These are phyloP conservation scores for Galeruca laticollis DNA, from an alignment of 2,888 invertebrate genomes.

Conservation along the genomic window DNA sequence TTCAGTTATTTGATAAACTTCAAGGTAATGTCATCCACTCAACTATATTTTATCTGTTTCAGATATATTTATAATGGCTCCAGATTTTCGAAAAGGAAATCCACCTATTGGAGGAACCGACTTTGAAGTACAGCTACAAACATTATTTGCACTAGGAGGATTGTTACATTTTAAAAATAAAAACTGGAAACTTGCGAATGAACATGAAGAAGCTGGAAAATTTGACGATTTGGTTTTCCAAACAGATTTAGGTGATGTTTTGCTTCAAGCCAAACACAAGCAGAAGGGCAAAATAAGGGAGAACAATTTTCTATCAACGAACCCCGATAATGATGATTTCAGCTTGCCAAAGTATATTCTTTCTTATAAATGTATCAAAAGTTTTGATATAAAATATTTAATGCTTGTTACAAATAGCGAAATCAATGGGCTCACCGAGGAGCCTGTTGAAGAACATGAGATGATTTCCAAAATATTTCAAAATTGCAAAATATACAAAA, in stretches of 20 bases:
- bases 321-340: conserved; percentile 11
- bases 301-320: conserved; percentile 5
- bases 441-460: not conserved
- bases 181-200: conserved; percentile 14
- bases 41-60: too few species aligned
- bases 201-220: conserved; percentile 12
- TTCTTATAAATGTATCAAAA: not conserved
- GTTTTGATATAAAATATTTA: conserved; percentile 3
- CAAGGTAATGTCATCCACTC: too few species aligned
- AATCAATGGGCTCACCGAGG: not conserved
- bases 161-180: not conserved
- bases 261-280: conserved; percentile 17
- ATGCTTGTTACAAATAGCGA: conserved; percentile 11
- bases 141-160: conserved; percentile 19
- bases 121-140: conserved; percentile 11
- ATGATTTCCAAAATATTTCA: conserved; percentile 1
- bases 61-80: conserved; percentile 23
- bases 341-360: conserved; percentile 20
- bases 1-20: too few species aligned
- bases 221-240: conserved; percentile 20
- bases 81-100: conserved; percentile 3
- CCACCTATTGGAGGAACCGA: not conserved
- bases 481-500: conserved; percentile 14
- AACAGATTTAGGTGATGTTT: conserved; percentile 2
- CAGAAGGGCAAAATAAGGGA: not conserved